phyloP scores from a whole-genome alignment of 2,888 invertebrate species.

The Bursaphelenchus okinawaensis region DNA sequence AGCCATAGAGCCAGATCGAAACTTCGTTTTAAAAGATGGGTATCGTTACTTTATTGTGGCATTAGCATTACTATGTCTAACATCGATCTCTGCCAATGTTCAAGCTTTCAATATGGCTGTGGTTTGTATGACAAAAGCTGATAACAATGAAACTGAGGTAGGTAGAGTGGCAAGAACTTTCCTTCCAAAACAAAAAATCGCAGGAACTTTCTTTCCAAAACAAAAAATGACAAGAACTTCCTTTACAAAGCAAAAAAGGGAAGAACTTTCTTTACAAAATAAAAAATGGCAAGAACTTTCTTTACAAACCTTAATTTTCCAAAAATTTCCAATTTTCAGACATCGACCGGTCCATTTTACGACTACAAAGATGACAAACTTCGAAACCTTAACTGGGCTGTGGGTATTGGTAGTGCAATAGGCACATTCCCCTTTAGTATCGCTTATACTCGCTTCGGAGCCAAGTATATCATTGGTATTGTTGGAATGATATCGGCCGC shows the following conservation, averaged over 20 bases:
- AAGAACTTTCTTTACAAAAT: too few relatives aligned
- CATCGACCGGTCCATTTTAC: not conserved
- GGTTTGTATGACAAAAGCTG: not conserved
- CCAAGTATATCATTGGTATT: not conserved
- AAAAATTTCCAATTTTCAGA: not conserved
- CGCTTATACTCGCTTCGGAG: not conserved
- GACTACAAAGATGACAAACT: not conserved
- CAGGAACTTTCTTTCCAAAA: not conserved
- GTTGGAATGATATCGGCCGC: not conserved
- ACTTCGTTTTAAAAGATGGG: constrained; percentile 9
- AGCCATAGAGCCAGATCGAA: not conserved
- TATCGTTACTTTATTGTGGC: constrained; percentile 23
- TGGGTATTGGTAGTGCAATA: not conserved
- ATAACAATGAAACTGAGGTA: too few relatives aligned
- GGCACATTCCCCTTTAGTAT: not conserved
- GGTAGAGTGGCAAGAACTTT: too few relatives aligned
- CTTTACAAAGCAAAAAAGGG: too few relatives aligned
- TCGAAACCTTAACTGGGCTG: not conserved
- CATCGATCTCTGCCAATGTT: constrained; percentile 46
- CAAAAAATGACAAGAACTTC: too few relatives aligned
- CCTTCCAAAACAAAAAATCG: not conserved
- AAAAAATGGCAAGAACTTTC: not conserved
- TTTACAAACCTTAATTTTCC: too few relatives aligned
- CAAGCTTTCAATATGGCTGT: constrained; percentile 40
- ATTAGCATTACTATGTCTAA: constrained; percentile 14